Conservation (phyloP, 2,113 vertebrate species). For the Aptenodytes forsteri region DNA sequence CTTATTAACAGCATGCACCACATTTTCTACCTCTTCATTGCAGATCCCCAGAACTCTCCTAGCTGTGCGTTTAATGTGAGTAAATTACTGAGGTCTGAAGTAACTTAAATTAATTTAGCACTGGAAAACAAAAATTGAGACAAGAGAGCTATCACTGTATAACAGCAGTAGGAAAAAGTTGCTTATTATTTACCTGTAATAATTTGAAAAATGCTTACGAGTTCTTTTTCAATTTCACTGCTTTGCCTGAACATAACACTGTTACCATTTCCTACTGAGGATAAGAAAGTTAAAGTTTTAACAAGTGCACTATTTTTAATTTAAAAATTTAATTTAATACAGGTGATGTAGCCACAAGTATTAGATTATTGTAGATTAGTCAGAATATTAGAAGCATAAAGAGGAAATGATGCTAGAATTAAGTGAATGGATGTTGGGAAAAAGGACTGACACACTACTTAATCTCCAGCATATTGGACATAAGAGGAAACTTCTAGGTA, state of each 20-base stretch:
- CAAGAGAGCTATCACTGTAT: not conserved
- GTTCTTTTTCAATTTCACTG: not conserved
- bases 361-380: not conserved
- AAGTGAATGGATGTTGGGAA: not conserved
- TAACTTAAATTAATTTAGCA: conserved; percentile 39
- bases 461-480: not conserved
- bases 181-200: conserved; percentile 13
- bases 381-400: not conserved
- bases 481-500: not conserved
- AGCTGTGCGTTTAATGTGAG: not conserved
- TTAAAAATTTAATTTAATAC: not conserved
- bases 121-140: not conserved
- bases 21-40: not conserved
- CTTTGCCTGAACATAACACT: not conserved
- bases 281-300: not conserved
- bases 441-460: not conserved
- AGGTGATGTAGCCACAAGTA: not conserved
- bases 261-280: not conserved
- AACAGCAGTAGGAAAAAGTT: not conserved
- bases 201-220: not conserved
- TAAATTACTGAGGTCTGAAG: conserved; percentile 5
- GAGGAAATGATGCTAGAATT: not conserved
- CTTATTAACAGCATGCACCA: not conserved
- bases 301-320: not conserved
- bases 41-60: not conserved